Conservation (phyloP, 92 coral and sea anemone genomes). For the Isaurus tuberculatus region DNA sequence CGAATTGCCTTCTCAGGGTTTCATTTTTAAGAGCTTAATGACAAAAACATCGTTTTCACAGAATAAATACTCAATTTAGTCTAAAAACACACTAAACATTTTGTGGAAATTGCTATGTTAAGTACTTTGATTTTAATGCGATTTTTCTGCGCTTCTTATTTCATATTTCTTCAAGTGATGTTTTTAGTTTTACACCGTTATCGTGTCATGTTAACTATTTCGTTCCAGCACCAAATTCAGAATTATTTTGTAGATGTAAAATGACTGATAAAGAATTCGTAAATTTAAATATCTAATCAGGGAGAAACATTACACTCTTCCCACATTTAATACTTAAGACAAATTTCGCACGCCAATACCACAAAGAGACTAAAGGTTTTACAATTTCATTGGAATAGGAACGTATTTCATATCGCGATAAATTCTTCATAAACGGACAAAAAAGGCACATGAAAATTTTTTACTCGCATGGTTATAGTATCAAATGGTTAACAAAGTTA, state of each 20-base stretch:
- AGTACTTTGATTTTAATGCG: not conserved
- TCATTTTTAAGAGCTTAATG: no score
- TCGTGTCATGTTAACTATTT: not conserved
- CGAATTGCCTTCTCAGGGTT: no score
- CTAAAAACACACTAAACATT: not conserved
- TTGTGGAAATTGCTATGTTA: not conserved
- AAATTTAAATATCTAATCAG: constrained; percentile 10
- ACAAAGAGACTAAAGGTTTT: not conserved
- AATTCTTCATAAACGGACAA: not conserved
- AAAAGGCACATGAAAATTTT: not conserved
- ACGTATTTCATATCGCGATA: not conserved
- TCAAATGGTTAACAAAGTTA: no score
- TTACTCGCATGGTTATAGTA: not conserved
- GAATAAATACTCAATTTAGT: not conserved
- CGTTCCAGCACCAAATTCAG: not conserved
- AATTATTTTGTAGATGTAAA: not conserved
- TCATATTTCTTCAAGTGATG: not conserved
- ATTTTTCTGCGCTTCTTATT: not conserved
- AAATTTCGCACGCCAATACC: not conserved
- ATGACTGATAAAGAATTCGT: not conserved
- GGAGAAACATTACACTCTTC: not conserved
- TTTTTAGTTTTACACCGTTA: not conserved
- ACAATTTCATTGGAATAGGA: not conserved
- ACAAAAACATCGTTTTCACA: not conserved
- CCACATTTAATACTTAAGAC: not conserved